Conservation (phyloP, 2,888 invertebrate species). For the Cataglyphis altisquamis region DNA sequence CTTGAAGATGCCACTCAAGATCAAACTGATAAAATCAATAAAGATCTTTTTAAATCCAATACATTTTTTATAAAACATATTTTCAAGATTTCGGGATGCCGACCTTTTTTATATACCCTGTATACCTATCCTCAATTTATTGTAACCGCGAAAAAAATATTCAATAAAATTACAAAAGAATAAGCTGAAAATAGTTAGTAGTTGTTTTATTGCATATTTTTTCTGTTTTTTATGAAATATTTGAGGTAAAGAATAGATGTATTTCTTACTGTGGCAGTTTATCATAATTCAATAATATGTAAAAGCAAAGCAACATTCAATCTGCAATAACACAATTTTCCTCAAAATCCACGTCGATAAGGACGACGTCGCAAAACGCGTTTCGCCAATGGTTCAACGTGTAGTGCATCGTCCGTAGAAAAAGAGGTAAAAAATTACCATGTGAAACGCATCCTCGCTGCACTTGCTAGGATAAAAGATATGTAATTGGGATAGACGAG, state of each 20-base stretch:
- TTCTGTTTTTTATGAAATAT: background rate
- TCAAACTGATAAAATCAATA: too few relatives aligned
- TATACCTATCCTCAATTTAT: background rate
- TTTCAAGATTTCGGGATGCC: too few relatives aligned
- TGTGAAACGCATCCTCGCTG: conserved; percentile 15
- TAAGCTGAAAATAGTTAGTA: background rate
- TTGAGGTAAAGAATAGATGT: background rate
- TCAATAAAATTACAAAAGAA: conserved; percentile 7
- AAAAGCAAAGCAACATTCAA: background rate
- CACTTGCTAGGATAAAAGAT: conserved; percentile 34
- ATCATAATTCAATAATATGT: conserved; percentile 12
- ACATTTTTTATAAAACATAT: too few relatives aligned
- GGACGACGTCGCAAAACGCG: conserved; percentile 19
- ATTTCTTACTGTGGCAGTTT: conserved; percentile 17
- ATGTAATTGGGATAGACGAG: conserved; percentile 54
- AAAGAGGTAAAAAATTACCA: conserved; percentile 28
- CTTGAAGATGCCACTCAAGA: too few relatives aligned
- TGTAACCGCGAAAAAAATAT: background rate
- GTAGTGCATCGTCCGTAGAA: background rate
- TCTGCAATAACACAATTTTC: background rate
- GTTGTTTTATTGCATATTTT: background rate
- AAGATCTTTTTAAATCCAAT: too few relatives aligned
- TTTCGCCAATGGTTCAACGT: conserved; percentile 22
- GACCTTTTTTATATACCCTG: too few relatives aligned
- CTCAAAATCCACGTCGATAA: background rate